These are phyloP conservation scores for Speoplatyrhinus poulsoni DNA, from an alignment of 2,113 vertebrate genomes.

Conservation along the genomic window DNA sequence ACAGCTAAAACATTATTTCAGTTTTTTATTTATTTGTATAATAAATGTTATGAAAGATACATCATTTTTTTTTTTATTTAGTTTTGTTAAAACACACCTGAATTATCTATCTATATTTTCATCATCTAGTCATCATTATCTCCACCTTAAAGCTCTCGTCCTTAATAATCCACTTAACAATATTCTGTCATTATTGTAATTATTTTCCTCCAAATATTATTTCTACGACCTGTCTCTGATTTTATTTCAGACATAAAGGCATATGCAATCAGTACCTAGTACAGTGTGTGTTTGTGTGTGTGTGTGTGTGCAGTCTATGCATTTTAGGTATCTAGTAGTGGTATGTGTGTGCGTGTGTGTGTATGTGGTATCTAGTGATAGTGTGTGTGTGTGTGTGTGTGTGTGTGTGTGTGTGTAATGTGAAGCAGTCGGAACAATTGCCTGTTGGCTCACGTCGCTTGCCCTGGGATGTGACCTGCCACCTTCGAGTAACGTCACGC, in stretches of 20 bases:
- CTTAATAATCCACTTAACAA: too few species aligned
- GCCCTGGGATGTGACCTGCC: too few species aligned
- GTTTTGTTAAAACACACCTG: too few species aligned
- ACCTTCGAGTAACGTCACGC: too few species aligned
- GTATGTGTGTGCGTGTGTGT: neutral
- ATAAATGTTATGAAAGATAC: neutral
- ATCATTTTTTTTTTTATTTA: too few species aligned
- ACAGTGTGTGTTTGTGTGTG: neutral
- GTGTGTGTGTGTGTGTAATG: neutral
- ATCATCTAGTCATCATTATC: too few species aligned
- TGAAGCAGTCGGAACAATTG: neutral
- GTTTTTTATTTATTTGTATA: constrained; percentile 14
- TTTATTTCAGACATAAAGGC: neutral
- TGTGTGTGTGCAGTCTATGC: neutral
- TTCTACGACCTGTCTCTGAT: neutral
- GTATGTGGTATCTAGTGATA: neutral
- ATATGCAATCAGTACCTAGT: too few species aligned
- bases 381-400: neutral
- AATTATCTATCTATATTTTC: too few species aligned
- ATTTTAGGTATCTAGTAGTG: neutral
- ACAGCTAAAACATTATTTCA: constrained; percentile 25
- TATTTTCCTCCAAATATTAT: neutral
- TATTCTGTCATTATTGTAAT: constrained; percentile 11
- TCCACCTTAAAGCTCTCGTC: too few species aligned
- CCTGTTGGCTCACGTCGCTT: too few species aligned